phyloP scores from a whole-genome alignment of 1,140 invertebrate species.

The Heliconius nattereri region DNA sequence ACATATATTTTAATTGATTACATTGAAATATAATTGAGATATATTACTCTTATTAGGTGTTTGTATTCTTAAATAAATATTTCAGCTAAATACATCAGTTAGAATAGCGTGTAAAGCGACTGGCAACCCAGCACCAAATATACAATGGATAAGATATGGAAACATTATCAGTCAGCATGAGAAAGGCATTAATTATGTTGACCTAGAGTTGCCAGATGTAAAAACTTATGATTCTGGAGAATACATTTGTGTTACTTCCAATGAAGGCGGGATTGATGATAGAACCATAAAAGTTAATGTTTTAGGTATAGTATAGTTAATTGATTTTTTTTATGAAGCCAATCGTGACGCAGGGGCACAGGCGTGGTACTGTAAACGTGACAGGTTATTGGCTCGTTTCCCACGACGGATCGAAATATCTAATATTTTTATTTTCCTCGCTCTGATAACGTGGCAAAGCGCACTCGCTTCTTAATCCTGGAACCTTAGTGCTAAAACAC shows the following conservation, averaged over 20 bases:
- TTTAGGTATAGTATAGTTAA: constrained; percentile 52
- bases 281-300: constrained; percentile 63
- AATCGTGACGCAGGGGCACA: neutral
- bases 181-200: constrained; percentile 51
- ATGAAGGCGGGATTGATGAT: constrained; percentile 66
- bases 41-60: too few species aligned
- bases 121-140: constrained; percentile 57
- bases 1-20: too few species aligned
- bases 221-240: constrained; percentile 48
- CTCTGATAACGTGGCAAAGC: too few species aligned
- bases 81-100: constrained; percentile 49
- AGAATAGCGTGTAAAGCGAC: constrained; percentile 63
- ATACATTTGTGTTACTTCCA: constrained; percentile 66
- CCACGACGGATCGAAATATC: too few species aligned
- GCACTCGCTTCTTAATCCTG: too few species aligned
- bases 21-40: too few species aligned
- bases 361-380: neutral
- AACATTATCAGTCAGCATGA: constrained; percentile 50
- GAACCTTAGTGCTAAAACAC: too few species aligned
- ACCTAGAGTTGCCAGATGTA: constrained; percentile 55
- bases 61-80: constrained; percentile 18
- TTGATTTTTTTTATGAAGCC: neutral
- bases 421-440: too few species aligned
- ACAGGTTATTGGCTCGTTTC: neutral
- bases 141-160: constrained; percentile 72